Conservation (phyloP, 2,888 invertebrate genomes). For the Netelia inedita region DNA sequence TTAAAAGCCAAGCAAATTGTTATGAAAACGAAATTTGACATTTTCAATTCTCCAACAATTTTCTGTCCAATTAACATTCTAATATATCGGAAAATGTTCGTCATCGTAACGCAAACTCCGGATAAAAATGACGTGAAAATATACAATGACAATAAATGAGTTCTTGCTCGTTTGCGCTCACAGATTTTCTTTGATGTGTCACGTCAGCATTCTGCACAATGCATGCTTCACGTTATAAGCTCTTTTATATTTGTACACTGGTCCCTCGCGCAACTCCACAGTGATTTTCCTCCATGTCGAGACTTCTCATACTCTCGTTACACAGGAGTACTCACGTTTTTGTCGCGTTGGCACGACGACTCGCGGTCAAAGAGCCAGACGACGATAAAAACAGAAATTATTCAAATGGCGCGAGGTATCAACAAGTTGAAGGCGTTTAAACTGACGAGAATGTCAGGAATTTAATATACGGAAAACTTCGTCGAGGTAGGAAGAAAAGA, state of each 20-base stretch:
- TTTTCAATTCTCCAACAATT: no score
- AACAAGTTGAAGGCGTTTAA: neutral
- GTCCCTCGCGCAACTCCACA: neutral
- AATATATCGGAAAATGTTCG: no score
- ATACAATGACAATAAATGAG: neutral
- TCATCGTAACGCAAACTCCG: neutral
- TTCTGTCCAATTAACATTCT: no score
- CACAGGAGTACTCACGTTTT: neutral
- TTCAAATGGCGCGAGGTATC: neutral
- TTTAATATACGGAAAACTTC: neutral
- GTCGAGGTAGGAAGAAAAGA: neutral
- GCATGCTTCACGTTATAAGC: neutral
- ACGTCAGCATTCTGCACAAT: conserved; percentile 4
- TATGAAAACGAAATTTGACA: no score
- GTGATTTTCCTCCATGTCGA: neutral
- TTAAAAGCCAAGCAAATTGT: no score
- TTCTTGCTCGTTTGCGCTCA: neutral
- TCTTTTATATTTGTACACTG: neutral
- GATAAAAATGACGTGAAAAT: neutral
- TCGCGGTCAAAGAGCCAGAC: neutral
- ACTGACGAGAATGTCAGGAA: neutral
- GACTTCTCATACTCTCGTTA: neutral
- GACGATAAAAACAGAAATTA: neutral
- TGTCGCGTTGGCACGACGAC: neutral
- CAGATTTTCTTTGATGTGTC: conserved; percentile 1